A percentile compares a stretch with the other conserved stretches of the same genome.
Conservation (phyloP, 1,140 invertebrate genomes). For the Ostrea denselamellosa region DNA sequence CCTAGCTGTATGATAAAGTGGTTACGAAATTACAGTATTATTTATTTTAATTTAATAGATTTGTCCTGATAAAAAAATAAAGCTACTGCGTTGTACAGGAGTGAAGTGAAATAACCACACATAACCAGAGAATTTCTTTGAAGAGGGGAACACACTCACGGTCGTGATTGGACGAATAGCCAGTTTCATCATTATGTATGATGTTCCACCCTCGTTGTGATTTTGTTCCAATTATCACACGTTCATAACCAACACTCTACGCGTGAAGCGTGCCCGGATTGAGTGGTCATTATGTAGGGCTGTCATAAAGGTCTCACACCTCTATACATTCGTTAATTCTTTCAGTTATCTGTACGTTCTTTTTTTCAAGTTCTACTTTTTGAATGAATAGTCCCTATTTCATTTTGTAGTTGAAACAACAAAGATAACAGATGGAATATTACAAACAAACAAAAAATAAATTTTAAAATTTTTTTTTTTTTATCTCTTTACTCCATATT, state of each 20-base stretch:
- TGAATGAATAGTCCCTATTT: not conserved
- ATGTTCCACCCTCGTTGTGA: not conserved
- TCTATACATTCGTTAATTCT: not conserved
- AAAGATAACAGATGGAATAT: no score
- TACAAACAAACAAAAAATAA: no score
- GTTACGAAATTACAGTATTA: not conserved
- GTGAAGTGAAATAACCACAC: not conserved
- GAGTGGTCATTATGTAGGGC: not conserved
- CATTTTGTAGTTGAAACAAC: no score
- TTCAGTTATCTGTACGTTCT: not conserved
- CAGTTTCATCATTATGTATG: not conserved
- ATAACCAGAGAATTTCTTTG: constrained; percentile 6
- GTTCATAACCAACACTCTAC: not conserved
- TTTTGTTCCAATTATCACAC: constrained; percentile 16
- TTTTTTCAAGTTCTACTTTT: no score
- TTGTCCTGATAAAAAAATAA: not conserved
- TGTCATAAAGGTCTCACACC: not conserved
- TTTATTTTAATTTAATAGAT: not conserved
- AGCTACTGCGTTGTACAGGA: not conserved
- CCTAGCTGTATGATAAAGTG: not conserved
- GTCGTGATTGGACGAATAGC: not conserved
- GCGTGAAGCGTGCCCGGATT: constrained; percentile 12
- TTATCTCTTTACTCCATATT: no score
- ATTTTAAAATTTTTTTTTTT: no score
- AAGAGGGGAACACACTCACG: not conserved